These are phyloP conservation scores for Coregonus ussuriensis DNA, from an alignment of 2,797 vertebrate species.

Conservation along the genomic window DNA sequence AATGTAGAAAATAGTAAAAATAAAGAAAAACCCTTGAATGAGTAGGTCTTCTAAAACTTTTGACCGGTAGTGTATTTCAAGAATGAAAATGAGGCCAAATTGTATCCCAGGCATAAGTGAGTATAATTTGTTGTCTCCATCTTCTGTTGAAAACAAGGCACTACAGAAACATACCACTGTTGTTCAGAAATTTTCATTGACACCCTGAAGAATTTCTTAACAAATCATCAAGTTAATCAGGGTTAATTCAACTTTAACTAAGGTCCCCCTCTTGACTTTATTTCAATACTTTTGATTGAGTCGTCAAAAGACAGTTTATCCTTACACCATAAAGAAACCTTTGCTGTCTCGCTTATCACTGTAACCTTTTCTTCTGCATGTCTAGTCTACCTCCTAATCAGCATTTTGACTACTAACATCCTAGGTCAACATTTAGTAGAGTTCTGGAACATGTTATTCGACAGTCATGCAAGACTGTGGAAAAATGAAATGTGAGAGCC, in stretches of 20 bases:
- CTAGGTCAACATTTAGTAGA: conserved; percentile 13
- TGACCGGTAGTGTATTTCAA: too few relatives aligned
- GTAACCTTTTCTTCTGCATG: background rate
- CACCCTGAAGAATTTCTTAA: background rate
- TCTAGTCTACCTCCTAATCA: background rate
- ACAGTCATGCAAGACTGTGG: conserved; percentile 20
- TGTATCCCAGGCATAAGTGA: background rate
- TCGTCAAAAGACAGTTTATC: background rate
- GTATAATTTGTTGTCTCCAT: conserved; percentile 62
- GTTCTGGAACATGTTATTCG: conserved; percentile 25
- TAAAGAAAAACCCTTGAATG: too few relatives aligned
- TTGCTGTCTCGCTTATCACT: too few relatives aligned
- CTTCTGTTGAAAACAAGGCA: conserved; percentile 52
- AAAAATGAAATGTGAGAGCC: conserved; percentile 29
- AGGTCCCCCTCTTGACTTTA: background rate
- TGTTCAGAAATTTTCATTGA: background rate
- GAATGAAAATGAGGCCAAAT: too few relatives aligned
- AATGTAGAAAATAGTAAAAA: too few relatives aligned
- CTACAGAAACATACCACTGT: conserved; percentile 6
- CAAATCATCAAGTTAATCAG: background rate
- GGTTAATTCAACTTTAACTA: background rate
- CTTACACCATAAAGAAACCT: too few relatives aligned
- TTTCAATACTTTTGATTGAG: background rate
- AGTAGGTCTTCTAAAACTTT: too few relatives aligned
- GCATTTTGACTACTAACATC: conserved; percentile 13